Conservation (phyloP, 2,888 invertebrate genomes). For the Heliconius erato region DNA sequence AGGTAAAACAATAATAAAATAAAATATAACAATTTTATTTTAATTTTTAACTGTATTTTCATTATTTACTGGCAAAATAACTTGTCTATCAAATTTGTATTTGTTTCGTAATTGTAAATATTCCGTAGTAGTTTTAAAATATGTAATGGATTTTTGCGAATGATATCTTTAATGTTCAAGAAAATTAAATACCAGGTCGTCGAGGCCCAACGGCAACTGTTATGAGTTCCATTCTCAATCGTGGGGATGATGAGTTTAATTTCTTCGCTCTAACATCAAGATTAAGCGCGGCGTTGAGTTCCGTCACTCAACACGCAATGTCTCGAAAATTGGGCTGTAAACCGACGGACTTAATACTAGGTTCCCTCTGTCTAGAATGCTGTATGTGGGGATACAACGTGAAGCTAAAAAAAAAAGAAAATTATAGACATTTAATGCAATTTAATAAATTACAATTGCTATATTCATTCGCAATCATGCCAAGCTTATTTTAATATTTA, state of each 20-base stretch:
- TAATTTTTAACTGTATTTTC: background rate
- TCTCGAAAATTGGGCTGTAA: too few relatives aligned
- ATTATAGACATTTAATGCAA: too few relatives aligned
- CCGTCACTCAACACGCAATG: too few relatives aligned
- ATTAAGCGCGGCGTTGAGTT: too few relatives aligned
- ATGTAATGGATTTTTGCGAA: constrained; percentile 11
- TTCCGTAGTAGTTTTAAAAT: background rate
- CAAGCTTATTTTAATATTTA: constrained; percentile 44
- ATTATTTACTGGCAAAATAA: background rate
- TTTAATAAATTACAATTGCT: background rate
- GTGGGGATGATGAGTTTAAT: background rate
- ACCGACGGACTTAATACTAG: too few relatives aligned
- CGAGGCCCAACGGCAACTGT: background rate
- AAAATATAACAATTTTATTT: background rate
- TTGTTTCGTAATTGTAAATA: background rate
- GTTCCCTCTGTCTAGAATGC: too few relatives aligned
- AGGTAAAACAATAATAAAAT: background rate
- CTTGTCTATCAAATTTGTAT: background rate
- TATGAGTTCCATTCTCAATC: too few relatives aligned
- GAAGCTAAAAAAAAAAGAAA: too few relatives aligned
- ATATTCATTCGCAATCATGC: constrained; percentile 12
- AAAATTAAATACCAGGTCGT: background rate
- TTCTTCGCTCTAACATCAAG: background rate
- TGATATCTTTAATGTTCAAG: background rate
- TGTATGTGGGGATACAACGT: too few relatives aligned